Evolutionary conservation across 2,113 vertebrate genomes (phyloP), one percentile per base, ranked within the genome.

Genomic region (Caloenas nicobarica): DNA sequence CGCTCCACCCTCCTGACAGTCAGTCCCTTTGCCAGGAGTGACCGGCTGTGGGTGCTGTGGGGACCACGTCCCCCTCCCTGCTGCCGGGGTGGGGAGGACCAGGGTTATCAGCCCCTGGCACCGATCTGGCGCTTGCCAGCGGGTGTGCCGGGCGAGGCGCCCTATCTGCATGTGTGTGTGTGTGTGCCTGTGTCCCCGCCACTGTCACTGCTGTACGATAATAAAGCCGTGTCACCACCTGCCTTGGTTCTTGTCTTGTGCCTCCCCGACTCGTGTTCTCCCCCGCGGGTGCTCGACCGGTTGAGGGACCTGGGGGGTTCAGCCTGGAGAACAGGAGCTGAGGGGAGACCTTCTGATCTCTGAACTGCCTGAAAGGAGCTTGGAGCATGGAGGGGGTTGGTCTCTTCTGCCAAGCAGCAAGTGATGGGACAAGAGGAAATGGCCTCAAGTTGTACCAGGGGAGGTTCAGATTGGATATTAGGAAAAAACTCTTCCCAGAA

Each of bases 201-300:
- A 5, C 53, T 25, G 14, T 38, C 86, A 15, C 81, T n/a, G 81
- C 95, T 61, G 58, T 16, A 10, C 3, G 96, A 96, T 90, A 95
- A 97, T 97, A 97, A 97, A 97, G 54, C 92, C 69, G 81, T 66
- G 86, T 93, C 92, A 78, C 89, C 72, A 7, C 61, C n/a, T 50
- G 69, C 92, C 65, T 44, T 31, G 76, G 56, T 88, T 94, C 89
- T 25, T 1, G 24, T 26, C 40, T 69, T 5, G 7, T 81, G 19
- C 34, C 26, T 62, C 42, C 23, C 65, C 4, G 17, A 4, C 40
- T 94, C 25, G 2, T 24, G 46, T 7, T 13, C 66, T 57, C 68
- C 42, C 42, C 42, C 42, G 16, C 7, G 42, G 42, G 42, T 44
- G 16, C 42, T 44, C 42, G 16, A 44, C 42, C 8, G 42, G 16